phyloP scores from a whole-genome alignment of 2,797 vertebrate species.

The Clarias fuscus region DNA sequence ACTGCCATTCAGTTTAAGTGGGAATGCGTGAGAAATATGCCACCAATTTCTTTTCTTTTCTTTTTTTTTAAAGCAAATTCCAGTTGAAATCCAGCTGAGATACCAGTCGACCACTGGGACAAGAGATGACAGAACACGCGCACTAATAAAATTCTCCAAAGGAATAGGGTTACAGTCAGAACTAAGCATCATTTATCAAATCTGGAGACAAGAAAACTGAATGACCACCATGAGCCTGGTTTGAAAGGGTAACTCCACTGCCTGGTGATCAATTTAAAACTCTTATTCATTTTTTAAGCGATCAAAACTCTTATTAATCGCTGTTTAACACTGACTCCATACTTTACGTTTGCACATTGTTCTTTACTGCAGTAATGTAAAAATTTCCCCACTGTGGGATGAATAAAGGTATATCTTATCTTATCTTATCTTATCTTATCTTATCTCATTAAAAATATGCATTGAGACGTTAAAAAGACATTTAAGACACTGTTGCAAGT shows the following conservation, averaged over 20 bases:
- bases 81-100: neutral
- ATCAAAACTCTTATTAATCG: no score
- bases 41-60: neutral
- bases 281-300: no score
- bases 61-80: neutral
- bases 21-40: slow-evolving; percentile 26
- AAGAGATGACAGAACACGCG: neutral
- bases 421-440: no score
- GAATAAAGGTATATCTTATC: no score
- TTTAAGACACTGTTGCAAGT: neutral
- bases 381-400: no score
- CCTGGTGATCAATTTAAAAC: neutral
- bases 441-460: neutral
- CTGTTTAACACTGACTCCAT: no score
- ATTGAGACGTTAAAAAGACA: neutral
- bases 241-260: neutral
- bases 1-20: slow-evolving; percentile 24
- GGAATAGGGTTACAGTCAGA: neutral
- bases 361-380: no score
- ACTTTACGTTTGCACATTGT: no score
- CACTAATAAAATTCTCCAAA: neutral
- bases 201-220: neutral
- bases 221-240: neutral
- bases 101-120: neutral
- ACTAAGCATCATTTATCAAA: neutral